Conservation (phyloP, 92 coral and sea anemone species). For the Epizoanthus stellaris region DNA sequence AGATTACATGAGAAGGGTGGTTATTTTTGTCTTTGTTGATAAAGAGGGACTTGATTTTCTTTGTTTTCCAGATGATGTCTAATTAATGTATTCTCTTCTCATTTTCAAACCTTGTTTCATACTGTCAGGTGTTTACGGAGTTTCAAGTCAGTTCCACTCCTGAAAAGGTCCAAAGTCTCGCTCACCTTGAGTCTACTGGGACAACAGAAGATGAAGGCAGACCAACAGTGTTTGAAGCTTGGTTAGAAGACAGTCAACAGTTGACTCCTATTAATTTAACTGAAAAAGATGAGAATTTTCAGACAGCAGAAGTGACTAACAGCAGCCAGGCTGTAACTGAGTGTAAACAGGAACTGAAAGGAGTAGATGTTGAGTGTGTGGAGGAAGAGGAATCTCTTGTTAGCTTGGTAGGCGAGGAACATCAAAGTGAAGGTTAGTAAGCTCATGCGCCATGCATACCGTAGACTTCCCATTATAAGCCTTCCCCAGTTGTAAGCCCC, state of each 20-base stretch:
- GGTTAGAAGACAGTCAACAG: slow-evolving; percentile 28
- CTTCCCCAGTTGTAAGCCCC: too few relatives aligned
- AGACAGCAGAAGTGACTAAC: background rate
- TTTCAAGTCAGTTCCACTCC: slow-evolving; percentile 24
- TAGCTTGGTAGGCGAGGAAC: background rate
- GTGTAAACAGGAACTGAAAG: background rate
- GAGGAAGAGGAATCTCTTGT: background rate
- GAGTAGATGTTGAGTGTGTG: background rate
- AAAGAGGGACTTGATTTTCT: too few relatives aligned
- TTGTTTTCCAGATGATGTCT: too few relatives aligned
- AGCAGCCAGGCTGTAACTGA: background rate
- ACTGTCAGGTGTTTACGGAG: slow-evolving; percentile 25
- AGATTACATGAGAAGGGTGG: too few relatives aligned
- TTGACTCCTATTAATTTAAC: background rate
- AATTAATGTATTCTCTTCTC: too few relatives aligned
- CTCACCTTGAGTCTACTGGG: background rate
- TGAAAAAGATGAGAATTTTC: background rate
- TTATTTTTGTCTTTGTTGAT: too few relatives aligned
- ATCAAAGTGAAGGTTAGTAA: slow-evolving; percentile 12
- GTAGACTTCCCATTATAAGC: too few relatives aligned
- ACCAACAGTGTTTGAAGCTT: slow-evolving; percentile 38
- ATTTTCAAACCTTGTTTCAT: too few relatives aligned
- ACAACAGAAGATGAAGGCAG: slow-evolving; percentile 1
- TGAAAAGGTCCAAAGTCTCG: background rate
- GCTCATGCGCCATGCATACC: too few relatives aligned